Base-by-base conservation (phyloP, 2,797 vertebrate species). In the Catostomus latipinnis region DNA sequence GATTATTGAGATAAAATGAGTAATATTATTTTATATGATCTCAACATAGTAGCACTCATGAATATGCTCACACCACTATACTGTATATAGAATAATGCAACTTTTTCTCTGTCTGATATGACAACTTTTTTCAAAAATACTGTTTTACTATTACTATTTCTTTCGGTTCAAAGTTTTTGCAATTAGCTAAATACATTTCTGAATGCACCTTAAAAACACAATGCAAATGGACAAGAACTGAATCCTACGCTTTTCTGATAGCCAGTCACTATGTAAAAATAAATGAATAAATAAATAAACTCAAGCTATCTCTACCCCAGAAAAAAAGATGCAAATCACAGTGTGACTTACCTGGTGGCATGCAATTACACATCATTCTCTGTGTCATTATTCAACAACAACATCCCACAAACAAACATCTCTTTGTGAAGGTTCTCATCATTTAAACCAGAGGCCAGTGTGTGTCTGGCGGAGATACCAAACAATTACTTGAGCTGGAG, bases 391-490 rank as follows among this genome's bases (percentile, higher is more conserved):
- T 68, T 74, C 54, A 50, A 72, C 46, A 78, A 67, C 63, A 80
- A 57, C 58, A 46, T 22, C 34, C 53, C 48, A 13, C 80, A 85
- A 84, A 71, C 80, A 82, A 80, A 70, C 71, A 83, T 80, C 60
- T 82, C 70, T 74, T 77, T 82, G 74, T 80, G 79, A 53, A 69
- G 50, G 34, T 49, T 76, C 68, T 76, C 70, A 61, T 77, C 82
- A 82, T 53, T 62, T 70, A 62, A 68, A 77, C 76, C 49, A 72
- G 56, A 58, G 69, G 71, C 68, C 74, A 63, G 67, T 74, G 60
- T 63, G 81, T 85, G 84, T 85, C 81, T 83, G 81, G 78, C 13
- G 46, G 58, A 81, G 84, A 85, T 85, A 85, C 67, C 80, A 63
- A 80, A 83, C 77, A 83, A 86, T 83, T 77, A 83, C 75, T 83